Percentiles rank a stretch among this genome's conserved stretches.
Evolutionary conservation across 2,888 invertebrate species (phyloP).

Genomic region (Lasioglossum malachurum): DNA sequence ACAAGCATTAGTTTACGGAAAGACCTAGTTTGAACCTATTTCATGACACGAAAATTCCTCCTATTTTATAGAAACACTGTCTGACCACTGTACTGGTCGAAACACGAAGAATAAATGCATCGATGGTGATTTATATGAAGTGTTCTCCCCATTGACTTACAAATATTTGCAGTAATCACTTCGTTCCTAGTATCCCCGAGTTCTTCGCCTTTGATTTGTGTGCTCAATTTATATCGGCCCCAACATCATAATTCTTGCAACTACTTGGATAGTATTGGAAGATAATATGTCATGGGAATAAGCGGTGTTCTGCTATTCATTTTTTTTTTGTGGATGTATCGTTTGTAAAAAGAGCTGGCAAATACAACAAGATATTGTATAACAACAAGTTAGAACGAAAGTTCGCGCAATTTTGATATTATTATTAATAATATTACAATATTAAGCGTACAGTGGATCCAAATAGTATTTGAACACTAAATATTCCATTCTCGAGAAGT

Average conservation of each 20-base stretch:
- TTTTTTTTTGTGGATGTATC: no score
- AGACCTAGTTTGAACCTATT: no score
- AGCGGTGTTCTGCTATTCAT: not conserved
- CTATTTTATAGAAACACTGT: not conserved
- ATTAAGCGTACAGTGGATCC: no score
- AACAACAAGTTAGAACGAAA: no score
- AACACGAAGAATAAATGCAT: constrained; percentile 26
- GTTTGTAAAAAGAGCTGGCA: not conserved
- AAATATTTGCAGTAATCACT: constrained; percentile 61
- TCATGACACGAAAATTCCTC: no score
- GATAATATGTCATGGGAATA: constrained; percentile 28
- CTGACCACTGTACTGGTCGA: not conserved
- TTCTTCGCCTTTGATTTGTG: constrained; percentile 50
- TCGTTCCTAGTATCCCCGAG: constrained; percentile 40
- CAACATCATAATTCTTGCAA: constrained; percentile 53
- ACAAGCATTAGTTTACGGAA: no score
- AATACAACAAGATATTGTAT: not conserved
- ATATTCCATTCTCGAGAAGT: no score
- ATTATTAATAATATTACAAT: no score
- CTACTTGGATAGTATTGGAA: not conserved
- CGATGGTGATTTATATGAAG: constrained; percentile 45
- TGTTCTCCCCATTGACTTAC: constrained; percentile 26
- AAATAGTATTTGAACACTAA: no score
- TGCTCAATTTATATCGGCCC: constrained; percentile 49
- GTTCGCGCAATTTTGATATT: no score